A percentile compares a stretch with the other conserved stretches of the same genome.
Conservation (phyloP, 1,140 invertebrate species). For the Rhagoletis pomonella region DNA sequence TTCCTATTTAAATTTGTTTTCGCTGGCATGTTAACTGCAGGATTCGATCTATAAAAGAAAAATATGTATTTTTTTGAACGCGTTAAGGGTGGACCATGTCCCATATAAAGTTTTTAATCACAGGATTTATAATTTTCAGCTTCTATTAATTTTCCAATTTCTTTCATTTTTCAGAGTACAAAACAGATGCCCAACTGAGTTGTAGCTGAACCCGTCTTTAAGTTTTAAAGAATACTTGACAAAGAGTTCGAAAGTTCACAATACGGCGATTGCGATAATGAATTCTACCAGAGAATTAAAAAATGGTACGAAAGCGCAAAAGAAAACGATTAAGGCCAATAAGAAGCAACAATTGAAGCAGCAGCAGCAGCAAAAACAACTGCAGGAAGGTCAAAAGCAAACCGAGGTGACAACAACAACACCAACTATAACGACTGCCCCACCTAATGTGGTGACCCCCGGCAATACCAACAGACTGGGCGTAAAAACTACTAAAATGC, state of each 20-base stretch:
- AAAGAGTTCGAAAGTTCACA: neutral
- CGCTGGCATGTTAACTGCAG: too few relatives aligned
- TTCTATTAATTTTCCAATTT: too few relatives aligned
- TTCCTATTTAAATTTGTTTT: too few relatives aligned
- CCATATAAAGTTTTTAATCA: too few relatives aligned
- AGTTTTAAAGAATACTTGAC: neutral
- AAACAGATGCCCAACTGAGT: too few relatives aligned
- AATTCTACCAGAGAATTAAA: conserved; percentile 68
- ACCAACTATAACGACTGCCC: neutral
- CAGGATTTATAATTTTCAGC: too few relatives aligned
- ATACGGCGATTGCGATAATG: conserved; percentile 58
- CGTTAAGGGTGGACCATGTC: too few relatives aligned
- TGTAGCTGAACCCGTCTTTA: too few relatives aligned
- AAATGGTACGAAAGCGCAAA: conserved; percentile 66
- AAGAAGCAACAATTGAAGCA: conserved; percentile 67
- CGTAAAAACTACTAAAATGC: conserved; percentile 55
- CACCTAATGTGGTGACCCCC: neutral
- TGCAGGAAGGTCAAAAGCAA: neutral
- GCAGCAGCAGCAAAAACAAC: conserved; percentile 56
- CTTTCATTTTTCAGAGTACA: too few relatives aligned
- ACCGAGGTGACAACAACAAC: neutral
- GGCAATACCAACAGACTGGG: conserved; percentile 36
- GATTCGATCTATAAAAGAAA: too few relatives aligned
- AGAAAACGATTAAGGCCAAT: conserved; percentile 67
- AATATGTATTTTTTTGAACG: too few relatives aligned